These are phyloP conservation scores for Baryphthengus martii DNA, from an alignment of 2,113 vertebrate genomes.

Conservation along the genomic window DNA sequence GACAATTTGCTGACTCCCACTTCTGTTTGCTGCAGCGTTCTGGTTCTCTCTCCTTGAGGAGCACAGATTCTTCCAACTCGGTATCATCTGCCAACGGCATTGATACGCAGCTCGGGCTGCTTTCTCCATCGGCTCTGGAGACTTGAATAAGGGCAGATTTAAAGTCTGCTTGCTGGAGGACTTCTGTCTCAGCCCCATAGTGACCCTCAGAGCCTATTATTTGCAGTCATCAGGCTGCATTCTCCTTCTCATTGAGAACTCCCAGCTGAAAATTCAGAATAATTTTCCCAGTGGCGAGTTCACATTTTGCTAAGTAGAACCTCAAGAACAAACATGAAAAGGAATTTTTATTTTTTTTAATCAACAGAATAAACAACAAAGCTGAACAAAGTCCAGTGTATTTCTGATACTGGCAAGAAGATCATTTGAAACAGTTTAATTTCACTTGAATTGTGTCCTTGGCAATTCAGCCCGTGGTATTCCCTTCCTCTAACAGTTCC, in stretches of 20 bases:
- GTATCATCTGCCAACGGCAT: neutral
- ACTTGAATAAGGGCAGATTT: neutral
- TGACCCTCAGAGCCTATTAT: neutral
- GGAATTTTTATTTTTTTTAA: neutral
- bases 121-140: neutral
- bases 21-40: neutral
- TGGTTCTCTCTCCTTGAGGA: neutral
- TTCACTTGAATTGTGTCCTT: constrained; percentile 4
- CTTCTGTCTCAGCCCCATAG: neutral
- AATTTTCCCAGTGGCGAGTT: neutral
- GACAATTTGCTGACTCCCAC: neutral
- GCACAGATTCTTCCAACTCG: neutral
- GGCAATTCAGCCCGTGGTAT: neutral
- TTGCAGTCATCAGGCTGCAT: neutral
- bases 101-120: neutral
- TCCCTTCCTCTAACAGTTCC: neutral
- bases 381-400: neutral
- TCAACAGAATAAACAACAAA: neutral
- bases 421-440: neutral
- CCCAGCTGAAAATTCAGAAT: neutral
- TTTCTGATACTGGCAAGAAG: constrained; percentile 23
- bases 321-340: neutral
- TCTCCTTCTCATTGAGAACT: neutral
- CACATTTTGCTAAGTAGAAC: neutral
- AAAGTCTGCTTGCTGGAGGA: neutral